Conservation (phyloP, 2,113 vertebrate species). For the Oryzias curvinotus region DNA sequence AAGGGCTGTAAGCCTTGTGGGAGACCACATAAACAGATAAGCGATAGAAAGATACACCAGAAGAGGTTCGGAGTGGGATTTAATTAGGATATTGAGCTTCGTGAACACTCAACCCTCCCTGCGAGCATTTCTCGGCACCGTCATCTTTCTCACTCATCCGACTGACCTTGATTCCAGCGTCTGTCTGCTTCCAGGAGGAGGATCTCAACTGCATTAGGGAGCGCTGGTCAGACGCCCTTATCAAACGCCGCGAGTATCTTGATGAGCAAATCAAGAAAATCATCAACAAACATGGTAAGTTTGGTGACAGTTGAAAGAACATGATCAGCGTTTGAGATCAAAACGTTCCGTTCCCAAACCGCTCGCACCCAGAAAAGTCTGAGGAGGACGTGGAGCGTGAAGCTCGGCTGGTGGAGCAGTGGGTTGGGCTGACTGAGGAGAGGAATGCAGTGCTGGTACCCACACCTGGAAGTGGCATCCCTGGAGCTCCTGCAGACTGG, state of each 20-base stretch:
- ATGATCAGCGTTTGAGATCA: neutral
- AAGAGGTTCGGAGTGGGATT: neutral
- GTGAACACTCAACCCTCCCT: conserved; percentile 5
- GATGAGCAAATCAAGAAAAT: conserved; percentile 98
- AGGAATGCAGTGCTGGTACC: conserved; percentile 94
- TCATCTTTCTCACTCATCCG: conserved; percentile 5
- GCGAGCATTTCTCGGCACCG: conserved; percentile 1
- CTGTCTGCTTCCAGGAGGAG: conserved; percentile 84
- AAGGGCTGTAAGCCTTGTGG: too few species aligned
- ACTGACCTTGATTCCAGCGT: conserved; percentile 29
- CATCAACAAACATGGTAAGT: conserved; percentile 90
- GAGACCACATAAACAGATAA: too few species aligned
- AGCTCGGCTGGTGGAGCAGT: conserved; percentile 93
- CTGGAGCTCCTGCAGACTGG: conserved; percentile 93
- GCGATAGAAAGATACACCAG: too few species aligned
- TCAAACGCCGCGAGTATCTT: conserved; percentile 93
- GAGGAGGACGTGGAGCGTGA: conserved; percentile 93
- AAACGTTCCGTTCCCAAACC: neutral
- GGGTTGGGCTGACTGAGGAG: conserved; percentile 97
- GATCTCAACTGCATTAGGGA: conserved; percentile 94
- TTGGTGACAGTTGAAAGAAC: neutral
- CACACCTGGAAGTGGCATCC: conserved; percentile 90
- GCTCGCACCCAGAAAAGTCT: conserved; percentile 81
- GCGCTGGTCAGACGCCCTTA: conserved; percentile 94
- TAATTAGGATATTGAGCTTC: neutral